These are phyloP conservation scores for Hypsopygia costalis DNA, from an alignment of 2,888 invertebrate genomes.

Conservation along the genomic window DNA sequence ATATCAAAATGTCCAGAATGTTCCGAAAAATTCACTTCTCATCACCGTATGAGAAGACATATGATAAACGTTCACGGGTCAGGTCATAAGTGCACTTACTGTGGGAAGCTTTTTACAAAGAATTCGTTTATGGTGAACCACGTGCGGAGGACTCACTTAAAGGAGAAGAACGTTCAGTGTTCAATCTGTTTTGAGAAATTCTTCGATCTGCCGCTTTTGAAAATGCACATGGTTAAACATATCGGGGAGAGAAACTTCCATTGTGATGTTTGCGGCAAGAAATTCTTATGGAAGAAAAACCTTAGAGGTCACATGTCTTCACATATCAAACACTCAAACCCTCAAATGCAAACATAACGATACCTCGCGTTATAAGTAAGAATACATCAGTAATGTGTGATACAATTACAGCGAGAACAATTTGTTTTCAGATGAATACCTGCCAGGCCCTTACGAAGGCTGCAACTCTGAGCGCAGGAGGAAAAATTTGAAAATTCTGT, in stretches of 20 bases:
- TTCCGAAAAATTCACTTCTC: slow-evolving; percentile 48
- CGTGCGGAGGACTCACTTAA: slow-evolving; percentile 49
- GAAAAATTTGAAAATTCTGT: slow-evolving; percentile 62
- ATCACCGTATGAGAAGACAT: slow-evolving; percentile 52
- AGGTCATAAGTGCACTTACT: slow-evolving; percentile 53
- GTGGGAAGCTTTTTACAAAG: slow-evolving; percentile 48
- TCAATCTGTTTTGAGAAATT: slow-evolving; percentile 49
- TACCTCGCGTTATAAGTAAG: slow-evolving; percentile 7
- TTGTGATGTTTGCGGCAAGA: slow-evolving; percentile 80
- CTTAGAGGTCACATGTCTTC: slow-evolving; percentile 74
- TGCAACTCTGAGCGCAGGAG: slow-evolving; percentile 51
- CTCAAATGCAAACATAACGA: slow-evolving; percentile 10
- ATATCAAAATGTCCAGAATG: slow-evolving; percentile 46
- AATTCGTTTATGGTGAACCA: slow-evolving; percentile 58
- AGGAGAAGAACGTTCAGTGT: slow-evolving; percentile 60
- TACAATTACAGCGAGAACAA: slow-evolving; percentile 47
- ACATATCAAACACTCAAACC: slow-evolving; percentile 31
- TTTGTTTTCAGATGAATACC: slow-evolving; percentile 67
- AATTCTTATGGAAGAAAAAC: slow-evolving; percentile 79
- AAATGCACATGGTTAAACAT: slow-evolving; percentile 70
- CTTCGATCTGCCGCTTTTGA: slow-evolving; percentile 49
- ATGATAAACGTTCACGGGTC: slow-evolving; percentile 40
- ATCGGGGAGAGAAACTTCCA: slow-evolving; percentile 72
- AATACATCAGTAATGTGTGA: slow-evolving; percentile 13
- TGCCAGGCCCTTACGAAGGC: slow-evolving; percentile 44